Evolutionary conservation across 2,797 vertebrate species (phyloP).

Genomic region (Ambastaia sidthimunki): DNA sequence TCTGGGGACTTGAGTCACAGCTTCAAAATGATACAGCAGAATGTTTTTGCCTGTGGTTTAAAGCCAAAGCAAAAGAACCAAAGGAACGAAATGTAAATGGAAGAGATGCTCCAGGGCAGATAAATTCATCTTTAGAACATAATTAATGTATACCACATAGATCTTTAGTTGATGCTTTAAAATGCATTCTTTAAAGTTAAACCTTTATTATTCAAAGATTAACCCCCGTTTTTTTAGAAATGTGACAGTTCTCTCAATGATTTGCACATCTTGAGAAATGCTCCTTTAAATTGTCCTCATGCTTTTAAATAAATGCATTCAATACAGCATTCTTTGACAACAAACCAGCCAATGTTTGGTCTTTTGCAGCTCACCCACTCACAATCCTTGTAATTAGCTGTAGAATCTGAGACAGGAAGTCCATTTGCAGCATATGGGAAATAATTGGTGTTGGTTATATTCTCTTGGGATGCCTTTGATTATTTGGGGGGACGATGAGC

Average conservation of each 20-base stretch:
- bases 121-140: slow-evolving; percentile 8
- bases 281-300: slow-evolving; percentile 13
- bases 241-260: neutral
- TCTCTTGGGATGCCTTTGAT: slow-evolving; percentile 73
- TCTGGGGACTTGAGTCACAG: slow-evolving; percentile 13
- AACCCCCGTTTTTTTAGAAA: slow-evolving; percentile 18
- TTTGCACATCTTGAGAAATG: slow-evolving; percentile 1
- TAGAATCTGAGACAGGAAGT: slow-evolving; percentile 34
- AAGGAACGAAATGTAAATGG: slow-evolving; percentile 16
- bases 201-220: slow-evolving; percentile 11
- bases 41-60: slow-evolving; percentile 17
- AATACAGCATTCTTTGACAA: slow-evolving; percentile 9
- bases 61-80: slow-evolving; percentile 7
- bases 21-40: slow-evolving; percentile 21
- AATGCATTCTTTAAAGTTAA: slow-evolving; percentile 15
- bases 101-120: slow-evolving; percentile 7
- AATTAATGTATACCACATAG: slow-evolving; percentile 23
- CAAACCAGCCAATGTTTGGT: slow-evolving; percentile 23
- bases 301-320: slow-evolving; percentile 18
- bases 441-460: slow-evolving; percentile 78
- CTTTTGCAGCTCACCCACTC: slow-evolving; percentile 7
- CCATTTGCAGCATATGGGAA: slow-evolving; percentile 64
- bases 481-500: slow-evolving; percentile 72
- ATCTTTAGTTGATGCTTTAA: slow-evolving; percentile 15
- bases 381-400: slow-evolving; percentile 9